Evolutionary conservation across 2,888 invertebrate species (phyloP), one percentile per base, ranked within the genome.

Genomic region (Andricus curvator): DNA sequence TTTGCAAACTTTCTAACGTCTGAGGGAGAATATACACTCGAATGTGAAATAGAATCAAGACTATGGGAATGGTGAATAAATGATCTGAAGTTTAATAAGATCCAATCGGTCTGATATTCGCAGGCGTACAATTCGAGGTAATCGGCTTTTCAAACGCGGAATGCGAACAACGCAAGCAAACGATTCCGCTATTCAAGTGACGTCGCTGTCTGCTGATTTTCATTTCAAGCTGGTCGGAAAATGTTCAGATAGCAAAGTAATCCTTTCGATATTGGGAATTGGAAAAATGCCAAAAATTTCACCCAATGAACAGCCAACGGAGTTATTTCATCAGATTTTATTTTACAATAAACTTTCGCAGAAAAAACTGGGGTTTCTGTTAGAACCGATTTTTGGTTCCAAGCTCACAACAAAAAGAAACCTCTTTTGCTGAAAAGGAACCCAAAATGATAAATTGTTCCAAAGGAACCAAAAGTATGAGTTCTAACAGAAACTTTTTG

Each of bases 1-100:
- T 84, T 86, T 81, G 67, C 83, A 85, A 87, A 88, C 88, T 89
- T 89, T 89, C 89, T 88, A 88, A 88, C 86, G 84, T 25, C 33
- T 29, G 48, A 29, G 29, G 70, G n/a, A 33, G 29, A 70, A 74
- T 29, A 51, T 9, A 15, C 33, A 4, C 20, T 66, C 9, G 9
- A 74, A 74, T 20, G 20, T 51, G 48, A 70, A 25, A 68, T 22
- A 17, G 44, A 68, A 48, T 74, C 5, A n/a, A 74, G 48, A 9
- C 15, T 33, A 29, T 25, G n/a, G 66, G 11, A 66, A 29, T 29
- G 17, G n/a, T 9, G 37, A 37, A 66, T 33, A 33, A 74, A 74
- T 74, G 25, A 51, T 51, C 11, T 33, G 11, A 8, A 48, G 6
- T 74, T 51, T 74, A 74, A 74, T 74, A 51, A 74, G 33, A 56